These are phyloP conservation scores for Brassicogethes aeneus DNA, from an alignment of 2,888 invertebrate species.

Conservation along the genomic window DNA sequence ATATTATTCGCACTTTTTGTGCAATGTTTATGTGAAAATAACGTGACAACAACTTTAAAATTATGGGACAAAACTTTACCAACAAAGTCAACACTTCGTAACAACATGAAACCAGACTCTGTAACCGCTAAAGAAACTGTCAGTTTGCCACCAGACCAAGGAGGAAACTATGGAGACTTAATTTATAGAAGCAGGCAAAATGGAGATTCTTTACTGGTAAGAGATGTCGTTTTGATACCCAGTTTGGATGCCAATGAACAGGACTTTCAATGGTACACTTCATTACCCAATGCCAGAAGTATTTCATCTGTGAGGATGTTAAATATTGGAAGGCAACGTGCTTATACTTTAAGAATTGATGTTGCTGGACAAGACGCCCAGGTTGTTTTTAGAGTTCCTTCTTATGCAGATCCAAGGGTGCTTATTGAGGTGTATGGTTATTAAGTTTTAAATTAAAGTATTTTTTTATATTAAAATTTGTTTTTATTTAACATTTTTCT, in stretches of 20 bases:
- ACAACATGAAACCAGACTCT: too few species aligned
- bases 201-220: slow-evolving; percentile 18
- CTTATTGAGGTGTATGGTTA: slow-evolving; percentile 27
- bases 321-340: slow-evolving; percentile 25
- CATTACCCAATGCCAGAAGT: slow-evolving; percentile 15
- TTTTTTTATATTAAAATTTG: too few species aligned
- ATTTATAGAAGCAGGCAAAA: slow-evolving; percentile 19
- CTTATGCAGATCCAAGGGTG: slow-evolving; percentile 22
- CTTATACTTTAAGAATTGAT: slow-evolving; percentile 22
- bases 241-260: slow-evolving; percentile 18
- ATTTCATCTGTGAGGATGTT: slow-evolving; percentile 24
- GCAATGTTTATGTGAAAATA: too few species aligned
- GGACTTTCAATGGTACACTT: slow-evolving; percentile 23
- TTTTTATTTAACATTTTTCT: too few species aligned
- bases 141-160: slow-evolving; percentile 15
- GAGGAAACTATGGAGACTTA: slow-evolving; percentile 23
- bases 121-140: neutral
- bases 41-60: too few species aligned
- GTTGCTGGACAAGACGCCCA: slow-evolving; percentile 23
- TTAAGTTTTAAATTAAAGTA: slow-evolving; percentile 14
- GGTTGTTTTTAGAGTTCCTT: slow-evolving; percentile 20
- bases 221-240: slow-evolving; percentile 20
- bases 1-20: too few species aligned
- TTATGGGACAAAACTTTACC: too few species aligned
- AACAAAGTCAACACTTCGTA: too few species aligned